Evolutionary conservation across 2,113 vertebrate species (phyloP).

Genomic region (Vidua macroura): DNA sequence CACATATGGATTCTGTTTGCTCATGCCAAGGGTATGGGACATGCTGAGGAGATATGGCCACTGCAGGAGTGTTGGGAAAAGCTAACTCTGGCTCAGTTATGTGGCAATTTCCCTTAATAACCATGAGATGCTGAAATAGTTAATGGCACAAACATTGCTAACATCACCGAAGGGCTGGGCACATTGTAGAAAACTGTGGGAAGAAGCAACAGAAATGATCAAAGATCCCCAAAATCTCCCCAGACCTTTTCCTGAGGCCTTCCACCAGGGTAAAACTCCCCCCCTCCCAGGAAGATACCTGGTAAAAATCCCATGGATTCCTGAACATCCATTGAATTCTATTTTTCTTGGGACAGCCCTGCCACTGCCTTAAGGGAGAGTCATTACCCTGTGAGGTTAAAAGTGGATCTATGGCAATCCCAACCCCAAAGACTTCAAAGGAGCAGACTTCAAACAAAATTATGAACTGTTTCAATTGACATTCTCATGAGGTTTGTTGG

Average conservation of each 20-base stretch:
- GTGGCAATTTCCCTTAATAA: not conserved
- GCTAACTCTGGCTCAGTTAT: not conserved
- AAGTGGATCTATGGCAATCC: not conserved
- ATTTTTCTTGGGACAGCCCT: not conserved
- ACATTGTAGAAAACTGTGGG: not conserved
- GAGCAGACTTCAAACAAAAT: not conserved
- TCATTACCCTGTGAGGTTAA: not conserved
- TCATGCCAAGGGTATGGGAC: not conserved
- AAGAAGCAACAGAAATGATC: not conserved
- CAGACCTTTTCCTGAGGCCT: not conserved
- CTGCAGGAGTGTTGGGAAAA: not conserved
- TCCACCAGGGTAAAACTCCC: not conserved
- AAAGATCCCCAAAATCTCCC: not conserved
- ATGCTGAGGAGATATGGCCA: not conserved
- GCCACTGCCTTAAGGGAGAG: not conserved
- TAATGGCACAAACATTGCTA: not conserved
- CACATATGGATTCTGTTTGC: not conserved
- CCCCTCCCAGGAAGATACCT: not conserved
- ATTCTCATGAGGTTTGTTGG: not conserved
- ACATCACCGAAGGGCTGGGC: not conserved
- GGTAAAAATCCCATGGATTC: not conserved
- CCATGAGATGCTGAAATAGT: not conserved
- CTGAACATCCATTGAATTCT: not conserved
- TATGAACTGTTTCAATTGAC: not conserved
- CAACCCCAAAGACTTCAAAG: not conserved